Evolutionary conservation across 2,888 invertebrate genomes (phyloP), one percentile per base, ranked within the genome.

Genomic region (Plebejus argus): DNA sequence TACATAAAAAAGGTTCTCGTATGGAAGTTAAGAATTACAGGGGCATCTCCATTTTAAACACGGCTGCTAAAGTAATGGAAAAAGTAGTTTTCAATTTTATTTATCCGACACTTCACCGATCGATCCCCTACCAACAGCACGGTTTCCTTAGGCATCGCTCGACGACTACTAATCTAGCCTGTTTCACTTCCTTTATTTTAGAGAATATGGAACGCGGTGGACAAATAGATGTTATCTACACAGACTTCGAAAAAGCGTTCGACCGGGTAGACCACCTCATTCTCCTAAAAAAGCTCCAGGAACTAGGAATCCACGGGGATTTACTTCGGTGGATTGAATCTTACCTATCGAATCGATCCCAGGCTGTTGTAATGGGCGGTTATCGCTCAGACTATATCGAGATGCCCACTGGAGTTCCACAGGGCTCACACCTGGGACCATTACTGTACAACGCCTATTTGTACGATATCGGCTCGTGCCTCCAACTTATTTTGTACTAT

Each of bases 181-280:
- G 71, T 35, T 77, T 77, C 58, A 72, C 72, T 8, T 23, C 39
- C n/a, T 70, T 56, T 58, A 20, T 77, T 6, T 23, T 33, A 20
- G n/a, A 20, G 23, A 12, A 33, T 20, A 77, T 77, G 77, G 74
- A 77, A 71, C n/a, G 39, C 18, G 71, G 56, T 15, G 56, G 23
- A 10, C 82, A 82, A 77, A 80, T 82, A 5, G 81, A 82, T 71
- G 80, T 80, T 18, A 79, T 83, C n/a, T 83, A 83, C 58, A 82
- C 83, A 0, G 83, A 84, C 76, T 81, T 83, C 74, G 78, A 80
- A 10, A 82, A 82, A 78, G 82, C 82, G 15, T 83, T 83, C 78
- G 82, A 83, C 74, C 79, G 79, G 3, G 80, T 83, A 15, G 79
- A 79, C 61, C 80, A 81, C 39, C 28, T 35, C 15, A 80, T 80